phyloP scores from a whole-genome alignment of 2,888 invertebrate species.

The Azorinus chamasolen region DNA sequence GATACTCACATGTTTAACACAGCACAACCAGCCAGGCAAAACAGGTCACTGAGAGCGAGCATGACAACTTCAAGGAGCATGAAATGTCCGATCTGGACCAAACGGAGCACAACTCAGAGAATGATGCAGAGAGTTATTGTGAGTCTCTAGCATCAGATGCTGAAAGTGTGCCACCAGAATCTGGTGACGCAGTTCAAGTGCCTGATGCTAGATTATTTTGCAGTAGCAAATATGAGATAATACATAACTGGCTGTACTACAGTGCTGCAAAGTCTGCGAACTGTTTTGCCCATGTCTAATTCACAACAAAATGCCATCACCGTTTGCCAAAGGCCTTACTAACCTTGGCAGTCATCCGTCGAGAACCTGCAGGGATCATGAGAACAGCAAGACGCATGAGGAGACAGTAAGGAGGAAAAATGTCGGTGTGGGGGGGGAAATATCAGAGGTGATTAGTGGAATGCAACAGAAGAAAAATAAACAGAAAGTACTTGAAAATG shows the following conservation, averaged over 20 bases:
- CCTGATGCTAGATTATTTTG: slow-evolving; percentile 1
- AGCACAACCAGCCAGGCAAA: too few relatives aligned
- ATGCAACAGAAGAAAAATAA: neutral
- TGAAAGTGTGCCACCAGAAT: too few relatives aligned
- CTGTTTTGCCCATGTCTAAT: neutral
- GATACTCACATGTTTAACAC: too few relatives aligned
- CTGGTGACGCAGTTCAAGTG: too few relatives aligned
- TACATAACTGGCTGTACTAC: slow-evolving; percentile 11
- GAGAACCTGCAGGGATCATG: neutral
- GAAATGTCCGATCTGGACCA: too few relatives aligned
- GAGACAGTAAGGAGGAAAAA: neutral
- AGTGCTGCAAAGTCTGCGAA: slow-evolving; percentile 19
- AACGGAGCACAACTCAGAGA: too few relatives aligned
- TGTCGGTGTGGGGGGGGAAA: neutral
- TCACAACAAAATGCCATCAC: slow-evolving; percentile 3
- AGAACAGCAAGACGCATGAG: slow-evolving; percentile 2
- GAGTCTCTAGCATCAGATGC: too few relatives aligned
- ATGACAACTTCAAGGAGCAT: too few relatives aligned
- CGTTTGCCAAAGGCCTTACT: slow-evolving; percentile 2
- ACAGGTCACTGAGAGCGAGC: too few relatives aligned
- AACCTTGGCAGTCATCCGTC: slow-evolving; percentile 3
- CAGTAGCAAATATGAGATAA: slow-evolving; percentile 3
- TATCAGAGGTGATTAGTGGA: neutral
- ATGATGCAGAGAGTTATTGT: too few relatives aligned
- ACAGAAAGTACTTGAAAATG: neutral